phyloP scores from a whole-genome alignment of 2,113 vertebrate genomes.

The Orthochromis indermauri region DNA sequence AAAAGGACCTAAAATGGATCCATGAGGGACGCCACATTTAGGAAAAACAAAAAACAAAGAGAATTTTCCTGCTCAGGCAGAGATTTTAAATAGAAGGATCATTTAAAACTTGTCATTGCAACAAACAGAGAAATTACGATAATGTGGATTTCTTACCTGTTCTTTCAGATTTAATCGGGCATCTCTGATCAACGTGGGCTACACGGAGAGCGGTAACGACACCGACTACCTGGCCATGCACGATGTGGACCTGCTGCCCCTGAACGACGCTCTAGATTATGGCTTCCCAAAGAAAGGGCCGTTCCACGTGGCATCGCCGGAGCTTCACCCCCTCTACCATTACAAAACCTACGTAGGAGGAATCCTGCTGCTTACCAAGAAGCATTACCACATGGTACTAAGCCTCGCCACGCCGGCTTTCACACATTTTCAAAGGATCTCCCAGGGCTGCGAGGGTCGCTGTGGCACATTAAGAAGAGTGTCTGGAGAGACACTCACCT shows the following conservation, averaged over 20 bases:
- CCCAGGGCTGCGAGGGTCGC: background rate
- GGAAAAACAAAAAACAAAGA: background rate
- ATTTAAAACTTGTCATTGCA: background rate
- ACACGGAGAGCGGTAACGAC: slow-evolving; percentile 87
- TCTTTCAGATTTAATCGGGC: slow-evolving; percentile 88
- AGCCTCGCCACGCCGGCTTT: background rate
- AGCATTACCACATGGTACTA: slow-evolving; percentile 82
- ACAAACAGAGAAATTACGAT: background rate
- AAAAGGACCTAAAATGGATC: background rate
- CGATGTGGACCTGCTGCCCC: slow-evolving; percentile 91
- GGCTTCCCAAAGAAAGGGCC: slow-evolving; percentile 86
- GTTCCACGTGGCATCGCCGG: slow-evolving; percentile 92
- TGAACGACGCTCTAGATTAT: slow-evolving; percentile 89
- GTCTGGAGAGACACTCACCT: background rate
- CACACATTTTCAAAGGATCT: background rate
- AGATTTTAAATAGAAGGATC: background rate
- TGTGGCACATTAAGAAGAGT: background rate
- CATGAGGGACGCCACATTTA: background rate
- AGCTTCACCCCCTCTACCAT: slow-evolving; percentile 95
- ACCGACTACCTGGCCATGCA: slow-evolving; percentile 99
- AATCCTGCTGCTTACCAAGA: slow-evolving; percentile 93
- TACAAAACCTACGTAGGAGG: slow-evolving; percentile 96
- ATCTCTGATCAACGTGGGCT: slow-evolving; percentile 91
- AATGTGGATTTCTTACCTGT: background rate
- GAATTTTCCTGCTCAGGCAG: background rate